Evolutionary conservation across 1,140 invertebrate genomes (phyloP), one percentile per base, ranked within the genome.

Genomic region (Leguminivora glycinivorella): DNA sequence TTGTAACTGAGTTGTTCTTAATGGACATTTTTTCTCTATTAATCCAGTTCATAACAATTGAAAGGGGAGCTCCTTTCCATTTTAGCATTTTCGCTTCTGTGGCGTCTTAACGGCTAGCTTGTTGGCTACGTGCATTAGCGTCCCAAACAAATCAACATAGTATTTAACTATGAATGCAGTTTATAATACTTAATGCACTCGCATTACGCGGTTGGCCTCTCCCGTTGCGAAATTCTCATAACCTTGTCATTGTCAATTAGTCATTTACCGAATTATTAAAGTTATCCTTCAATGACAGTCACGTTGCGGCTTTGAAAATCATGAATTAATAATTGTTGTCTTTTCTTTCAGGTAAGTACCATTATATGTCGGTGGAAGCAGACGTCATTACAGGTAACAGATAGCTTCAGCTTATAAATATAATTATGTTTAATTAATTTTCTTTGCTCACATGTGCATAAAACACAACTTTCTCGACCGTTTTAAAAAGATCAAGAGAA

Each of bases 321-420:
- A 52, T 19, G n/a, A 52, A 52, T 52, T 9, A 17, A 19, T 52
- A 9, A 9, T 52, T 52, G 7, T 52, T 52, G 2, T 43, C 17
- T 43, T n/a, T 52, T 43, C 5, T 52, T 52, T 52, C 47, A 52
- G 47, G 47, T 52, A 52, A 52, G 47, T 52, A 52, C 17, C 2
- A 9, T 7, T 38, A 52, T 9, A 19, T 52, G 7, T 52, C 47
- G 47, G 19, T n/a, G 47, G 17, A 7, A 52, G 47, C 7, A 22
- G 7, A 19, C n/a, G 0, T n/a, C 38, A 12, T 5, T 22, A 9
- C 1, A 9, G 47, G 19, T 52, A n/a, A 47, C 3, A 19, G 17
- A 19, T 1, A 14, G 17, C 9, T 14, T 0, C n/a, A 17, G n/a
- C n/a, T n/a, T n/a, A 43, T 43, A 17, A 43, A 12, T 43, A 43